Percentiles rank a stretch among this genome's conserved stretches.
Conservation (phyloP, 2,797 vertebrate genomes). For the Rhyacichthys aspro region DNA sequence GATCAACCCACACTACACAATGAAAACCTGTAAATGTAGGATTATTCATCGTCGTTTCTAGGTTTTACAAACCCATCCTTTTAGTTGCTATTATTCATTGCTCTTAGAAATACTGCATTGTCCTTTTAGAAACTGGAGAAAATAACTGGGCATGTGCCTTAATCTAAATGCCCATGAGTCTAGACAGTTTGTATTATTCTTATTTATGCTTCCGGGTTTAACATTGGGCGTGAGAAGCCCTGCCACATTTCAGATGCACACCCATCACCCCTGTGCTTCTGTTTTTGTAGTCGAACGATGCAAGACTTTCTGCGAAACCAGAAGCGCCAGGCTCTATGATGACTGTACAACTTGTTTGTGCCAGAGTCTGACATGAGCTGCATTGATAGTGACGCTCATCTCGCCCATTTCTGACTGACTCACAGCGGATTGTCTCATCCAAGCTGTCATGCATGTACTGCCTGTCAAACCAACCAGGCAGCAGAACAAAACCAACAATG, state of each 20-base stretch:
- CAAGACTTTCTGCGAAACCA: constrained; percentile 56
- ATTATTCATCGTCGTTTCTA: constrained; percentile 2
- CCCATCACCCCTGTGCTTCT: constrained; percentile 24
- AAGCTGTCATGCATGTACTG: constrained; percentile 48
- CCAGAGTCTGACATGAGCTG: constrained; percentile 50
- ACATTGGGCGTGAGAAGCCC: constrained; percentile 10
- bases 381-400: constrained; percentile 36
- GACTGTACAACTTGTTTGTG: constrained; percentile 9
- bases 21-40: neutral
- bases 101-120: too few relatives aligned
- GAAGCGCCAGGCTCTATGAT: constrained; percentile 38
- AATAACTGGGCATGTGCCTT: neutral
- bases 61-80: too few relatives aligned
- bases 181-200: neutral
- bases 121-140: too few relatives aligned
- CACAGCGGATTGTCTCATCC: constrained; percentile 42
- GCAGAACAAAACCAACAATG: constrained; percentile 58
- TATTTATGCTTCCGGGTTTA: neutral
- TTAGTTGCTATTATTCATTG: too few relatives aligned
- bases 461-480: constrained; percentile 25
- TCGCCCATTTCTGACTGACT: constrained; percentile 39
- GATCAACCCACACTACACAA: neutral
- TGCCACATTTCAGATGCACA: neutral
- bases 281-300: constrained; percentile 19
- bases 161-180: too few relatives aligned